Evolutionary conservation across 2,113 vertebrate genomes (phyloP).

Genomic region (Henicopernis longicauda): DNA sequence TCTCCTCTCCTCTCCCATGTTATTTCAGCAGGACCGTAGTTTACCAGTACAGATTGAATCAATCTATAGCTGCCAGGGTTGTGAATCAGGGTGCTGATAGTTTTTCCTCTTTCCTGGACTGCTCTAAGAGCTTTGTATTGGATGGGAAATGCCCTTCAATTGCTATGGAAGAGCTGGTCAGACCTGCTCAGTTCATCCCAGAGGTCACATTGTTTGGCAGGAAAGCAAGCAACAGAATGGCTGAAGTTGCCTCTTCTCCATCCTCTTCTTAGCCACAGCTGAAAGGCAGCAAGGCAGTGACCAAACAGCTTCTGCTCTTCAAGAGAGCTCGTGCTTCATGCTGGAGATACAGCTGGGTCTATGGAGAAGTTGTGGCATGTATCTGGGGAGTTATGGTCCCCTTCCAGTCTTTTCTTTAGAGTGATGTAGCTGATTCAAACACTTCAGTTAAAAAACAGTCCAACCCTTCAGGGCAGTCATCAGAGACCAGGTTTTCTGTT

Average conservation of each 20-base stretch:
- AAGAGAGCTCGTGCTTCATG: rapidly evolving
- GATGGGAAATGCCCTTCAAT: neutral
- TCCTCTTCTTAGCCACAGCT: neutral
- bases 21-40: neutral
- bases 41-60: neutral
- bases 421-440: neutral
- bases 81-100: neutral
- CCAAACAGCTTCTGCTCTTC: neutral
- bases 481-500: neutral
- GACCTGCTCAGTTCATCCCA: neutral
- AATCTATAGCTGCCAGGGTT: neutral
- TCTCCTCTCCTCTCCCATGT: too few relatives aligned
- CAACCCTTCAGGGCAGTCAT: neutral
- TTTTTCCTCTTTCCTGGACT: neutral
- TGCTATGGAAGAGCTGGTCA: neutral
- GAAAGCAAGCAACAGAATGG: neutral
- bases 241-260: neutral
- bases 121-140: rapidly evolving
- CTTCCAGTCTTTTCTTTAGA: neutral
- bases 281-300: neutral
- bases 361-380: neutral
- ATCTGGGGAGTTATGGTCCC: neutral
- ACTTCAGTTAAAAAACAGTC: neutral
- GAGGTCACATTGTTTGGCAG: neutral
- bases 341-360: neutral